phyloP scores from a whole-genome alignment of 2,888 invertebrate genomes.

The Agelastica alni region DNA sequence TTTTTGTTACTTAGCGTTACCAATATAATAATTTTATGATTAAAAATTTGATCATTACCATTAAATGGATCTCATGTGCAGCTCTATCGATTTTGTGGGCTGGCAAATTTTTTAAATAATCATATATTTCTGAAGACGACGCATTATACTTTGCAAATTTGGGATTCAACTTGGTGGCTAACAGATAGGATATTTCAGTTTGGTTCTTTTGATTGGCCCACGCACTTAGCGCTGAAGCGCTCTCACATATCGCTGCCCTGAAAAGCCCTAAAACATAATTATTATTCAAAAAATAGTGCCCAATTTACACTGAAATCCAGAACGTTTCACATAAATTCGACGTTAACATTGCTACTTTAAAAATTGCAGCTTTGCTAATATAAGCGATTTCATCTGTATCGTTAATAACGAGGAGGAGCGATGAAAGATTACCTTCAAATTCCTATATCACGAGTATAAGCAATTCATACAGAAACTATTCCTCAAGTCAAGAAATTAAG shows the following conservation, averaged over 20 bases:
- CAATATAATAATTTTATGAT: too few relatives aligned
- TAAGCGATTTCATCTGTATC: too few relatives aligned
- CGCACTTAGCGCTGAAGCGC: conserved; percentile 48
- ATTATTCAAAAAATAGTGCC: neutral
- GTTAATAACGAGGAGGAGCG: too few relatives aligned
- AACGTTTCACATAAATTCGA: too few relatives aligned
- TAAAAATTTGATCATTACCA: conserved; percentile 3
- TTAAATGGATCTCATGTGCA: conserved; percentile 25
- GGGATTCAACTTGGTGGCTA: conserved; percentile 41
- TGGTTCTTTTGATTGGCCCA: conserved; percentile 50
- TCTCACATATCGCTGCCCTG: conserved; percentile 49
- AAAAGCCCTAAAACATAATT: conserved; percentile 40
- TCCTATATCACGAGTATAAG: too few relatives aligned
- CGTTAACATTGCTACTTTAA: too few relatives aligned
- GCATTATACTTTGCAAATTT: conserved; percentile 34
- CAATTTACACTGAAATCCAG: too few relatives aligned
- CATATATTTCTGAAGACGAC: conserved; percentile 32
- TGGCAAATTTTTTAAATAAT: conserved; percentile 35
- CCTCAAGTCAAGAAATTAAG: too few relatives aligned
- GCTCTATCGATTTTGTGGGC: conserved; percentile 34
- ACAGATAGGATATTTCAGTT: conserved; percentile 39
- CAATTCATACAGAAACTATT: too few relatives aligned
- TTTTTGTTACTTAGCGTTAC: too few relatives aligned
- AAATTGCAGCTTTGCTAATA: too few relatives aligned
- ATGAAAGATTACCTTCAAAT: too few relatives aligned